Evolutionary conservation across 2,888 invertebrate species (phyloP), one percentile per base, ranked within the genome.

Genomic region (Clostera curtula): DNA sequence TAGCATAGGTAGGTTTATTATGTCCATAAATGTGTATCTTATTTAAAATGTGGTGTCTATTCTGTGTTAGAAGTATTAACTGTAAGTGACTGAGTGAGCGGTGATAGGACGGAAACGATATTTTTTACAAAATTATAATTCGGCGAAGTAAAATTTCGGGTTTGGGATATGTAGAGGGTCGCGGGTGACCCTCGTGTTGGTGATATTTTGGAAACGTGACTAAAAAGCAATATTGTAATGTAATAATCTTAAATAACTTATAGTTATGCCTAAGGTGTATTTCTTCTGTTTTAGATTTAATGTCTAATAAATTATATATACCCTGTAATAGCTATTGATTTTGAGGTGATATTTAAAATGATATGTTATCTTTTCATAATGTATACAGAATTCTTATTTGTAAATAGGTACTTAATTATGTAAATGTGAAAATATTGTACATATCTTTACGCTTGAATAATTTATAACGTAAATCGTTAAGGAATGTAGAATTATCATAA

Each of bases 171-270:
- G 45, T 42, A 52, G 51, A 56, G 62, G 51, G 45, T 37, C 29
- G 31, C 33, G 23, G 40, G 36, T 22, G 56, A 49, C 61, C 64
- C 63, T 46, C 39, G 52, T 55, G 56, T 64, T 71, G 85, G 88
- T 88, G 88, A 88, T 88, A 88, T 87, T 87, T 88, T 87, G 74
- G 83, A 86, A 86, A 87, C 87, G 88, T 88, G 88, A 88, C 86
- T 87, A 82, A 89, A 87, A 89, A 90, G 90, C 90, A 90, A 90
- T 90, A 90, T 89, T 88, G 86, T 89, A 89, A 88, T 87, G 86
- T 86, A 79, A 82, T 82, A 79, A 85, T 86, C 85, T 85, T 85
- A 86, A 66, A 74, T 76, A 75, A 77, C 77, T 76, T 79, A 76
- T 69, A 63, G 67, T 56, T 55, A 42, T n/a, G n/a, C n/a, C n/a